Evolutionary conservation across 2,888 invertebrate genomes (phyloP).

Genomic region (Ligdia adustata): DNA sequence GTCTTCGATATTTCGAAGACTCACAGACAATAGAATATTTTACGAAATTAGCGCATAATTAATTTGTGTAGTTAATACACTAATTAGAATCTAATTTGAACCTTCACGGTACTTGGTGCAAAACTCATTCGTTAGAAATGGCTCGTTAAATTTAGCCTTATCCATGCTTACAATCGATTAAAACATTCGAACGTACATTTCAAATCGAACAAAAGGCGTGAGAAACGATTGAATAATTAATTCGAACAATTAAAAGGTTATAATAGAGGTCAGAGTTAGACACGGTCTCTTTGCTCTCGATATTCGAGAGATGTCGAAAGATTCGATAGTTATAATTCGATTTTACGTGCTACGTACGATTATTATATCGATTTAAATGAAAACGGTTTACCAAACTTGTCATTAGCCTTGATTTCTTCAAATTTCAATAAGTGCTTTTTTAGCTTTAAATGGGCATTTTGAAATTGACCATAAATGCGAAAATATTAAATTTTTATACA

Average conservation of each 20-base stretch:
- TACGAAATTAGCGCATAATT: too few relatives aligned
- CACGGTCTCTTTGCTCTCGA: constrained; percentile 23
- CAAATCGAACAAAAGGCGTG: constrained; percentile 13
- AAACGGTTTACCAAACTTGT: constrained; percentile 19
- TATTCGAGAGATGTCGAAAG: constrained; percentile 25
- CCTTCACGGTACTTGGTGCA: constrained; percentile 12
- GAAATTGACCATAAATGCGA: too few relatives aligned
- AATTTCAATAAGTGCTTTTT: neutral
- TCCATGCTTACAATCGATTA: constrained; percentile 14
- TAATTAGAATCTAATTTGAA: neutral
- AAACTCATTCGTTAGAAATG: constrained; percentile 20
- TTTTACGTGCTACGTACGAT: constrained; percentile 18
- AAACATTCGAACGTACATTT: constrained; percentile 12
- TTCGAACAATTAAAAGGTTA: constrained; percentile 15
- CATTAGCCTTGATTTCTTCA: constrained; percentile 16
- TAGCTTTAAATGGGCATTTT: too few relatives aligned
- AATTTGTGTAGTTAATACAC: neutral
- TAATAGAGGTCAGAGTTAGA: constrained; percentile 23
- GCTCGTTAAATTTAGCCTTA: constrained; percentile 15
- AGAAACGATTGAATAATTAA: constrained; percentile 12
- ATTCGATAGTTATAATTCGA: constrained; percentile 26
- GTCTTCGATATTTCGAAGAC: too few relatives aligned
- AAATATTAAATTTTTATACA: too few relatives aligned
- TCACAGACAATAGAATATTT: too few relatives aligned
- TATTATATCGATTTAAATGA: constrained; percentile 21